These are phyloP conservation scores for Galbula dea DNA, from an alignment of 2,113 vertebrate species.

Conservation along the genomic window DNA sequence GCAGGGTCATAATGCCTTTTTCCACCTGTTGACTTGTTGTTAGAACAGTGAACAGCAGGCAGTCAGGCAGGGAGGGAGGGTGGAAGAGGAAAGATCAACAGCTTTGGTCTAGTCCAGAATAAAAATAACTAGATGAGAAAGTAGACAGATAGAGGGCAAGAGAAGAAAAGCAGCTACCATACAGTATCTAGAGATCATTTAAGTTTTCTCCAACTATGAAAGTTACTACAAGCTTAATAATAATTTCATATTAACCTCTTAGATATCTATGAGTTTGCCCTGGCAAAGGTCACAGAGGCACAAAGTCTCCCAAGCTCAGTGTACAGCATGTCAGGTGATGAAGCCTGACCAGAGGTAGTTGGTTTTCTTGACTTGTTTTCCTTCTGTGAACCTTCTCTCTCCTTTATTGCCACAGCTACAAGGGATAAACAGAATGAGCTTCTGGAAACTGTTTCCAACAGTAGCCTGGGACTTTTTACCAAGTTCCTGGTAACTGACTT, in stretches of 20 bases:
- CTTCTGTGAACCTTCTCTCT: background rate
- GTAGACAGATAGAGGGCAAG: background rate
- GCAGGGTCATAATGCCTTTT: background rate
- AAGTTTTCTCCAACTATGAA: background rate
- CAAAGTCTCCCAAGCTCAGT: background rate
- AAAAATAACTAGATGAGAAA: background rate
- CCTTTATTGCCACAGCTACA: background rate
- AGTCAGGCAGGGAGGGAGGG: background rate
- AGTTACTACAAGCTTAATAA: background rate
- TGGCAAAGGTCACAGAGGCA: background rate
- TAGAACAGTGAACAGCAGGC: background rate
- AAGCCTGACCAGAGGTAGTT: background rate
- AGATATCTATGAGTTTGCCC: background rate
- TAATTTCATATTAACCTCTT: background rate
- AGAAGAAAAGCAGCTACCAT: background rate
- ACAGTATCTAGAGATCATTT: background rate
- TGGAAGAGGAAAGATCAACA: constrained; percentile 10
- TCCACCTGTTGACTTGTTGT: background rate
- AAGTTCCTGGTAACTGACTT: background rate
- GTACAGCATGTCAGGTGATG: background rate
- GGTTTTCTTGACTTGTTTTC: background rate
- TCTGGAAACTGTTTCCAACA: background rate
- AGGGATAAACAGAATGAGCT: background rate
- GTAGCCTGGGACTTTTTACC: background rate
- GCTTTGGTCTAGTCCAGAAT: background rate